These are phyloP conservation scores for Thymelicus lineola DNA, from an alignment of 2,888 invertebrate genomes.

Conservation along the genomic window DNA sequence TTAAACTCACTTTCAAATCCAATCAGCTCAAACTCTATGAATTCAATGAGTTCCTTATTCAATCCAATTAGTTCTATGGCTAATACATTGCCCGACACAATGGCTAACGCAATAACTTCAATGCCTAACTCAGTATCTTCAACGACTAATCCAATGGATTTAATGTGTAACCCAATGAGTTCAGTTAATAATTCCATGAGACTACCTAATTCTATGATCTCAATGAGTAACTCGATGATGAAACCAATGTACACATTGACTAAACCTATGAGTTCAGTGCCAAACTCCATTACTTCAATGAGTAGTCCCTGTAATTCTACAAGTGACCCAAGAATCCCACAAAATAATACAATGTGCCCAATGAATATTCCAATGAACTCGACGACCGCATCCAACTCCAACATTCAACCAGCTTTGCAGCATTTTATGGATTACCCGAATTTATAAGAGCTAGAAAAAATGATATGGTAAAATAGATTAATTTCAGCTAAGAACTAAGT, in stretches of 20 bases:
- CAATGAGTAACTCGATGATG: background rate
- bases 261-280: background rate
- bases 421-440: conserved; percentile 20
- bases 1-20: background rate
- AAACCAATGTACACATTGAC: conserved; percentile 6
- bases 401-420: background rate
- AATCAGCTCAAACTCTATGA: conserved; percentile 1
- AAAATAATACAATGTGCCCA: background rate
- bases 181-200: conserved; percentile 1
- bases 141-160: conserved; percentile 2
- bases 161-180: background rate
- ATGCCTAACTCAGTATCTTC: conserved; percentile 1
- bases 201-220: conserved; percentile 9
- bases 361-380: background rate
- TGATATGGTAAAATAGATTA: no score
- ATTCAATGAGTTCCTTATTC: background rate
- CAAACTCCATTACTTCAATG: background rate
- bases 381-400: background rate
- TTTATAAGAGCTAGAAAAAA: background rate
- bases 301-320: background rate
- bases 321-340: background rate
- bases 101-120: background rate
- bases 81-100: background rate
- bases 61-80: conserved; percentile 6
- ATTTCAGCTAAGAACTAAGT: no score